Evolutionary conservation across 2,113 vertebrate genomes (phyloP), one percentile per base, ranked within the genome.

Genomic region (Acrocephalus kingi): DNA sequence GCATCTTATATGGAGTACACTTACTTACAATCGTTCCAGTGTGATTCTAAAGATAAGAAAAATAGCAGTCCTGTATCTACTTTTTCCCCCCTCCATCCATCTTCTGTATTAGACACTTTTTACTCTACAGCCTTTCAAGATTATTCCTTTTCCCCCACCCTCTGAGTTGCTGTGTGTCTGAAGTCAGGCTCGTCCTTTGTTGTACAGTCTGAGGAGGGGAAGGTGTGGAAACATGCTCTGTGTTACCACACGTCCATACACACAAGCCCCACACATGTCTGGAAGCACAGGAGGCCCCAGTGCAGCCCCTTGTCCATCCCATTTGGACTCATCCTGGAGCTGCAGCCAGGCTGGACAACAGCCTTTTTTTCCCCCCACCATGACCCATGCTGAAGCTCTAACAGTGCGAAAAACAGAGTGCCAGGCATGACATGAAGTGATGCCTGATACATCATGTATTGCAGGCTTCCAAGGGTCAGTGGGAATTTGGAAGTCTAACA

Each of bases 201-300:
- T 84, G 39, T 64, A 24, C 56, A 45, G 33, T 7, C n/a, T 45
- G 24, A 56, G 25, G 27, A 74, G 24, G 16, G 10, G 27, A 16
- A 58, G 2, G 2, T 54, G 14, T 12, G 39, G 49, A 59, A 85
- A 48, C 3, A 0, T 15, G 19, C 5, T 49, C 28, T 46, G 18
- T 28, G 8, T n/a, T 83, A 56, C 23, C 19, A 25, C 6, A 13
- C 4, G 15, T 10, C 7, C 25, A 6, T 23, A 3, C 64, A 37
- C 23, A 11, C 20, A 13, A 72, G 25, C 3, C 16, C 15, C 3
- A 3, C 2, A 7, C 5, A 15, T 2, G 10, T 58, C 31, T 2
- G 2, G 27, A 23, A 84, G 12, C 52, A 61, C 0, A 0, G 21
- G 28, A 63, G 27, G 61, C 22, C 3, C 12, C 45, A 45, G 46